Conservation (phyloP, 2,797 vertebrate species). For the Eupleurogrammus muticus region DNA sequence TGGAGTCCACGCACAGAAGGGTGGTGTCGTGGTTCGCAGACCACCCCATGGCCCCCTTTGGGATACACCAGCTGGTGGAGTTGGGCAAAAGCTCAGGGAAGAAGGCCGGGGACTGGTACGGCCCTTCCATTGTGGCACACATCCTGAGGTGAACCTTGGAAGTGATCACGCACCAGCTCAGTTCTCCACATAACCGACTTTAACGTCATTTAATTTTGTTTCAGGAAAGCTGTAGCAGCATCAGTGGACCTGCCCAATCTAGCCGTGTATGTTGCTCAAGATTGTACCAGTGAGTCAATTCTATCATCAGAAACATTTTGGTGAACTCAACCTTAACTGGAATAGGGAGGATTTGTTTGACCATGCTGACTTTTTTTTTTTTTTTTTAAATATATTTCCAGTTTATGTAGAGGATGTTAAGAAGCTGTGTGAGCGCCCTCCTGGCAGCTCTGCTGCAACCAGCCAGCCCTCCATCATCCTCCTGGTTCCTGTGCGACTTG, state of each 20-base stretch:
- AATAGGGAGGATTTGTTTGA: not conserved
- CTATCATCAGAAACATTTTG: slow-evolving; percentile 6
- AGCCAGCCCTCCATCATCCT: slow-evolving; percentile 83
- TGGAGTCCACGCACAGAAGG: slow-evolving; percentile 82
- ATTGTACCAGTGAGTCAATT: slow-evolving; percentile 88
- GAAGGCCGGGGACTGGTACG: slow-evolving; percentile 94
- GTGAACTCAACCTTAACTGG: not conserved
- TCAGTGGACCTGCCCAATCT: slow-evolving; percentile 77
- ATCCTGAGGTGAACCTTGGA: slow-evolving; percentile 87
- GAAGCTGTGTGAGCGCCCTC: slow-evolving; percentile 71
- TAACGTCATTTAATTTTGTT: slow-evolving; percentile 19
- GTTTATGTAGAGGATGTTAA: slow-evolving; percentile 90
- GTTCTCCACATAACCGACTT: not conserved
- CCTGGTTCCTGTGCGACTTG: slow-evolving; percentile 91
- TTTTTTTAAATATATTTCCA: slow-evolving; percentile 47
- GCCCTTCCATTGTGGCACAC: slow-evolving; percentile 89
- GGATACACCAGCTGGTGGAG: slow-evolving; percentile 89
- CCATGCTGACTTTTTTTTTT: not conserved
- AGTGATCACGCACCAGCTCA: rapidly evolving
- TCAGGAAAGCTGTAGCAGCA: slow-evolving; percentile 88
- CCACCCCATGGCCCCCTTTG: slow-evolving; percentile 84
- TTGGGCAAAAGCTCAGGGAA: slow-evolving; percentile 88
- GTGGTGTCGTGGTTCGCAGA: slow-evolving; percentile 91
- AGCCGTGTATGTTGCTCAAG: slow-evolving; percentile 91
- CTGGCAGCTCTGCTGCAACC: slow-evolving; percentile 8